A percentile compares a stretch with the other conserved stretches of the same genome.
phyloP scores from a whole-genome alignment of 2,797 vertebrate species.

The Mormyrops boulengeri region DNA sequence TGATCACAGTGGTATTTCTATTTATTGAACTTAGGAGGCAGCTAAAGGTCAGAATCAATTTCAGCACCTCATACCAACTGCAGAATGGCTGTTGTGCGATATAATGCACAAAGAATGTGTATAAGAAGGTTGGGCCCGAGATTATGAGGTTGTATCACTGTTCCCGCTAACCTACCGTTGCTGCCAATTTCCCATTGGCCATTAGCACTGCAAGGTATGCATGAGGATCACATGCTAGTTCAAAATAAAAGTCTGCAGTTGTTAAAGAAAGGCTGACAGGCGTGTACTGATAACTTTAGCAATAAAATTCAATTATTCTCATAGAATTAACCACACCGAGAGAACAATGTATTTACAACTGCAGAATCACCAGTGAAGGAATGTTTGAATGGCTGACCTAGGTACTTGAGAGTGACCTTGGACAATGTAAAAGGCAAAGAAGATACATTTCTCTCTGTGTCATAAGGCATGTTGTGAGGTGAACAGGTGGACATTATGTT shows the following conservation, averaged over 20 bases:
- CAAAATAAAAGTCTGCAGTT: neutral
- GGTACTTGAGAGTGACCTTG: neutral
- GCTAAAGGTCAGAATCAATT: conserved; percentile 49
- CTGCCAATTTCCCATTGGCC: neutral
- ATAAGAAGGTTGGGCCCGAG: neutral
- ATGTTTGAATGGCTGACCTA: neutral
- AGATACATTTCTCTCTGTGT: neutral
- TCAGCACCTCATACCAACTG: conserved; percentile 24
- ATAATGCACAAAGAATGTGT: neutral
- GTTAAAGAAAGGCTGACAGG: neutral
- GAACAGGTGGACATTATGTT: neutral
- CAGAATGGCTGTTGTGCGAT: conserved; percentile 42
- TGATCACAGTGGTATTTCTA: conserved; percentile 59
- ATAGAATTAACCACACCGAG: neutral
- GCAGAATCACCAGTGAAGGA: neutral
- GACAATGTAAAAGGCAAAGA: neutral
- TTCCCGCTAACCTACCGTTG: neutral
- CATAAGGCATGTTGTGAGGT: neutral
- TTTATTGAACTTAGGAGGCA: conserved; percentile 64
- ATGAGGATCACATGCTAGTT: neutral
- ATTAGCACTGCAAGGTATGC: neutral
- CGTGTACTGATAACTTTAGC: neutral
- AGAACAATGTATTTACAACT: neutral
- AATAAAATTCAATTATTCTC: neutral
- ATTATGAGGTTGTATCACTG: neutral